A percentile compares a stretch with the other conserved stretches of the same genome.
phyloP scores from a whole-genome alignment of 2,797 vertebrate species.

The Ataeniobius toweri region DNA sequence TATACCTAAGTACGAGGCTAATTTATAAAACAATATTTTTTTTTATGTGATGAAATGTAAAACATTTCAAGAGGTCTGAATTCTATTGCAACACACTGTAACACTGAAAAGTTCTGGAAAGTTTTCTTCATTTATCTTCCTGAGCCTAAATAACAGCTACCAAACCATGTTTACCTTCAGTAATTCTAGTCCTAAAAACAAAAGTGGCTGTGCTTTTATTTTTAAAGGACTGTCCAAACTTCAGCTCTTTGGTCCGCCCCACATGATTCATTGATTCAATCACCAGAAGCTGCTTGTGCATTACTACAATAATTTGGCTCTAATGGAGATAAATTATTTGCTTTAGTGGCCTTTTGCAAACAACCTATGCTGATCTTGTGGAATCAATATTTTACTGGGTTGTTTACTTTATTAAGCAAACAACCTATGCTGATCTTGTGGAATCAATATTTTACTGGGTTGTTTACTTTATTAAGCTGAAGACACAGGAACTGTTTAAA shows the following conservation, averaged over 20 bases:
- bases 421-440: slow-evolving; percentile 18
- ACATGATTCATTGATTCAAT: slow-evolving; percentile 7
- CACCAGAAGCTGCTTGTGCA: neutral
- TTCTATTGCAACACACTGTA: no score
- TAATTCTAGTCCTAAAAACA: neutral
- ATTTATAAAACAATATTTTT: no score
- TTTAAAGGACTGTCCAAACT: neutral
- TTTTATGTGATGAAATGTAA: neutral
- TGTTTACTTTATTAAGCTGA: slow-evolving; percentile 26
- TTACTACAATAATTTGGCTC: slow-evolving; percentile 17
- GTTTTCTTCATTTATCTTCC: neutral
- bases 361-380: slow-evolving; percentile 18
- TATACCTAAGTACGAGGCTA: no score
- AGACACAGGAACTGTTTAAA: slow-evolving; percentile 30
- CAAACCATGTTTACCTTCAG: neutral
- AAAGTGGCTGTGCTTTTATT: neutral
- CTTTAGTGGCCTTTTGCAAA: slow-evolving; percentile 6
- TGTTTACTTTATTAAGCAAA: slow-evolving; percentile 25
- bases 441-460: slow-evolving; percentile 22
- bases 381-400: slow-evolving; percentile 22
- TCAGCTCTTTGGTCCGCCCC: neutral
- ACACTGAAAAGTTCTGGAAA: neutral
- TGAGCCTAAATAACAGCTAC: slow-evolving; percentile 1
- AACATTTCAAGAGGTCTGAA: neutral
- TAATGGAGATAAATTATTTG: slow-evolving; percentile 26